Evolutionary conservation across 2,888 invertebrate species (phyloP), one percentile per base, ranked within the genome.

Genomic region (Noctua fimbriata): DNA sequence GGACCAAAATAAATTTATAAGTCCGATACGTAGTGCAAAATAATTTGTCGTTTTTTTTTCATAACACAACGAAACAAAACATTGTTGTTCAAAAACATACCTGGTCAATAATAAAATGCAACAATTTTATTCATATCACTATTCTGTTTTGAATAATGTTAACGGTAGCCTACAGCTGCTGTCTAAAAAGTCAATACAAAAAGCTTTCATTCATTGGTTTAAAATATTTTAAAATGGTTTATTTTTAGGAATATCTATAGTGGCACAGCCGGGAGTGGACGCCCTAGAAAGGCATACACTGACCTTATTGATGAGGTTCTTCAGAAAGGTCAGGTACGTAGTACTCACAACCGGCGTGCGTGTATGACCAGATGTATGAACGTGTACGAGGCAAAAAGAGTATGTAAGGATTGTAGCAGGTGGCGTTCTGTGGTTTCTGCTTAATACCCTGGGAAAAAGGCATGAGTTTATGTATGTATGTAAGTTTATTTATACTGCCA

Each of bases 131-230:
- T 72, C 55, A 55, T 55, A 69, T n/a, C 36, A 47, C 16, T 18
- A 24, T 84, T 84, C 3, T 24, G 28, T 32, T 69, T 49, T 47
- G 14, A 72, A 72, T 63, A 47, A 78, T 71, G 24, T 77, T 60
- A 70, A 60, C 49, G 36, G 14, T 4, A 21, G 44, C 24, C 49
- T 47, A 66, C 36, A n/a, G 65, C 47, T n/a, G 32, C 49, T 60
- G 67, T 66, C 32, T 44, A 82, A 69, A 70, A 65, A 58, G 18
- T 41, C 5, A 16, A 44, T 65, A 32, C 44, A 41, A 69, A 70
- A 82, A 47, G 28, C 4, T 78, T 44, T 18, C 6, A 52, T 58
- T 16, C 16, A 69, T 44, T 36, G 58, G 7, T 28, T 6, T 66
- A 49, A 12, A 18, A 49, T 1, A 4, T 66, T 66, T 66, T 2